Evolutionary conservation across 1,140 invertebrate genomes (phyloP), one percentile per base, ranked within the genome.

Genomic region (Anadara kagoshimensis): DNA sequence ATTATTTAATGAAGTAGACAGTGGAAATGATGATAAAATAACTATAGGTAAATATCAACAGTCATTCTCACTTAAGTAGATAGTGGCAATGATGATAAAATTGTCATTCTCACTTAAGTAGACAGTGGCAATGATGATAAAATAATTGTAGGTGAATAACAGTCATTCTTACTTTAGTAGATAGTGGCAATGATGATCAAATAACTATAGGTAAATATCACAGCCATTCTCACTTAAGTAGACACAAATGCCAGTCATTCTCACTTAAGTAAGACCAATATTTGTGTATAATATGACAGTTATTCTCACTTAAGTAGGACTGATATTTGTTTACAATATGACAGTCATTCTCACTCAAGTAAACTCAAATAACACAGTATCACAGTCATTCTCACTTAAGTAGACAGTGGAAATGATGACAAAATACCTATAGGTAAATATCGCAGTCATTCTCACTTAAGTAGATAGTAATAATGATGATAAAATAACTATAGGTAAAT

Each of bases 381-480:
- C 24, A 29, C 26, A 4, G 26, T 12, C 24, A 49, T 18, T 11
- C 18, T n/a, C n/a, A 57, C 78, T n/a, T 69, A 84, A 56, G 81
- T 86, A n/a, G 84, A 89, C 64, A 64, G 59, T 14, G 69, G 82
- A 26, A 58, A 81, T 16, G 83, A 85, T 74, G 83, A 81, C 45
- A 85, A 81, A 69, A 86, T 89, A 18, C 82, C 83, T 20, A 87
- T 78, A 76, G 86, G n/a, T n/a, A n/a, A n/a, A n/a, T n/a, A n/a
- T n/a, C n/a, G n/a, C n/a, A n/a, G n/a, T n/a, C n/a, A n/a, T n/a
- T n/a, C n/a, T n/a, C n/a, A n/a, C n/a, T n/a, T n/a, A n/a, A n/a
- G n/a, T n/a, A n/a, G n/a, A 89, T 67, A 64, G 59, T 14, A 69
- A 82, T 29, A 58, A 81, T 16, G 83, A 85, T 74, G 83, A 81